A percentile compares a stretch with the other conserved stretches of the same genome.
Evolutionary conservation across 2,888 invertebrate genomes (phyloP).

Genomic region (Pinctada fucata): DNA sequence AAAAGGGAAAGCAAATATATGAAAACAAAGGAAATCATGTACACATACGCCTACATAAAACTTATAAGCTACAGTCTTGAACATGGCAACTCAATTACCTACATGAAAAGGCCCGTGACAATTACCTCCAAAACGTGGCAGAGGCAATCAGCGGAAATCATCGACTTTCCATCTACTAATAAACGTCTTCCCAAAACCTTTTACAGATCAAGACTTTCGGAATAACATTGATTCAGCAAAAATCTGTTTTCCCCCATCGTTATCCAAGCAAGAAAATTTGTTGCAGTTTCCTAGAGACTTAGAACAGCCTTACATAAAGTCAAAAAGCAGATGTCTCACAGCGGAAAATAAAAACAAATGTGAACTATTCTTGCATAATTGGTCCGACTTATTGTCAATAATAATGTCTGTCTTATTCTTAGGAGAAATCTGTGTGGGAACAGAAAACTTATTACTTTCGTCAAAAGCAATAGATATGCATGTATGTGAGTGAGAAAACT

Average conservation of each 20-base stretch:
- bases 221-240: neutral
- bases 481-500: too few species aligned
- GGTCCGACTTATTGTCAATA: too few species aligned
- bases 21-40: too few species aligned
- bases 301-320: neutral
- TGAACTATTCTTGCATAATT: neutral
- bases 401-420: too few species aligned
- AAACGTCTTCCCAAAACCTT: too few species aligned
- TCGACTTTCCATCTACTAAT: too few species aligned
- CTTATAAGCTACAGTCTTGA: too few species aligned
- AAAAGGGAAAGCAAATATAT: too few species aligned
- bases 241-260: neutral
- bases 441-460: too few species aligned
- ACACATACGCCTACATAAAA: too few species aligned
- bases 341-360: constrained; percentile 3
- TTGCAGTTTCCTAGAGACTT: neutral
- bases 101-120: neutral
- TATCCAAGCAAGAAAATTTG: neutral
- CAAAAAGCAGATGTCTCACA: neutral
- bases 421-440: too few species aligned
- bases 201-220: neutral
- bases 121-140: neutral
- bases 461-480: too few species aligned
- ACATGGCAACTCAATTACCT: neutral
- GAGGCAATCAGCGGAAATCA: neutral